Base-by-base conservation (phyloP, 2,888 invertebrate genomes). In the Eilema caniola region DNA sequence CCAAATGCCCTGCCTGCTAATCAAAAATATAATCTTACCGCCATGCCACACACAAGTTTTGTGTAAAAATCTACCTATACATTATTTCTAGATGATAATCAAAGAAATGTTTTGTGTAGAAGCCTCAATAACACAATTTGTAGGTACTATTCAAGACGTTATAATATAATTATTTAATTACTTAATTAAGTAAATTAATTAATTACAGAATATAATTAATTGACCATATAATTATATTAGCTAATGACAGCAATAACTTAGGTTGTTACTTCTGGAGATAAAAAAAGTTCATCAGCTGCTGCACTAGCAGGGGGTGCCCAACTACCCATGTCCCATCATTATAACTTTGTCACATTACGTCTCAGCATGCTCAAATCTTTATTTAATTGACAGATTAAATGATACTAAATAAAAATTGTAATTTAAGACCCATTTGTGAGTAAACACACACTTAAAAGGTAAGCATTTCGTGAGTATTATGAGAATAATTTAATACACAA, bases 341-440 rank as follows among this genome's bases (percentile, higher is more conserved):
- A 53, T 53, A 53, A 53, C 53, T 53, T 53, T 53, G 53, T n/a
- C 53, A 53, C 53, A 53, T 53, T 53, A 53, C n/a, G 8, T 53
- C 53, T 53, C 53, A 53, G n/a, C 53, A 53, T 53, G 53, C 53
- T 53, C 20, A 53, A 53, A 53, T 53, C 20, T 53, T 53, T 53
- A 10, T 53, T 53, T 53, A 53, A 53, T 53, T 53, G 53, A 53
- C 53, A 53, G 20, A n/a, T 53, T 10, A 10, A 20, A 53, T 53
- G 53, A 20, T n/a, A 53, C n/a, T n/a, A 1, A 53, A 53, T 53
- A 53, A 53, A 53, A 53, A 53, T n/a, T n/a, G n/a, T 53, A n/a
- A 53, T 53, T 53, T 53, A 53, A 53, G 53, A 53, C 10, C 53
- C n/a, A n/a, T n/a, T 53, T n/a, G 20, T 2, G 53, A 53, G 10